These are phyloP conservation scores for Scelioninae gen. 2 DNA, from an alignment of 2,888 invertebrate genomes.

Conservation along the genomic window DNA sequence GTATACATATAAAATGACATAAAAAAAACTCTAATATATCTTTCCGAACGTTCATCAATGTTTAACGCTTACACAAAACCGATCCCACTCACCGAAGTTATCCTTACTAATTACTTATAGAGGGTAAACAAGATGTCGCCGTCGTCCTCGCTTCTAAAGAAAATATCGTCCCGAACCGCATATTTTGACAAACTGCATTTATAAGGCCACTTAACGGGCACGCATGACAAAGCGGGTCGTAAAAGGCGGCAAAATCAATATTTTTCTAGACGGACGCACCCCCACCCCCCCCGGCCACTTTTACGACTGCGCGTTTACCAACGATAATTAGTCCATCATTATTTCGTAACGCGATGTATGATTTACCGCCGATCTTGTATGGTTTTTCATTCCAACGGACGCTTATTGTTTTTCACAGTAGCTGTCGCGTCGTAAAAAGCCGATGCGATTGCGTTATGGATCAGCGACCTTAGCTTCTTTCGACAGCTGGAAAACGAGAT, in stretches of 20 bases:
- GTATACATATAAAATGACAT: too few relatives aligned
- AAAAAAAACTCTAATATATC: too few relatives aligned
- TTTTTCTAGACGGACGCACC: constrained; percentile 22
- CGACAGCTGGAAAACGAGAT: background rate
- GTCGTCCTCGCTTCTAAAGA: constrained; percentile 1
- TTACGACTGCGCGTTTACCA: too few relatives aligned
- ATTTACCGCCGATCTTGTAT: too few relatives aligned
- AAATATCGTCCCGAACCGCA: constrained; percentile 13
- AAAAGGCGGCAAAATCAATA: constrained; percentile 28
- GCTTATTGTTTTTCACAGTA: too few relatives aligned
- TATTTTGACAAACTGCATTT: constrained; percentile 30
- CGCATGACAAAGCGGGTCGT: constrained; percentile 1
- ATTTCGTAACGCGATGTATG: too few relatives aligned
- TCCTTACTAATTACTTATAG: constrained; percentile 9
- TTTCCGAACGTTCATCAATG: too few relatives aligned
- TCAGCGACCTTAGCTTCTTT: background rate
- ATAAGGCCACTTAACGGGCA: constrained; percentile 11
- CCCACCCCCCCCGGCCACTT: too few relatives aligned
- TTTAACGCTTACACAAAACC: too few relatives aligned
- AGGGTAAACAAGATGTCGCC: background rate
- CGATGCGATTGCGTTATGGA: background rate
- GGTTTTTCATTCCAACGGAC: too few relatives aligned
- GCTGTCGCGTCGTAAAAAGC: background rate
- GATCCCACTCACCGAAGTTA: background rate
- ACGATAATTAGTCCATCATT: too few relatives aligned